Base-by-base conservation (phyloP, 2,888 invertebrate species). In the Adelognathus sp. region DNA sequence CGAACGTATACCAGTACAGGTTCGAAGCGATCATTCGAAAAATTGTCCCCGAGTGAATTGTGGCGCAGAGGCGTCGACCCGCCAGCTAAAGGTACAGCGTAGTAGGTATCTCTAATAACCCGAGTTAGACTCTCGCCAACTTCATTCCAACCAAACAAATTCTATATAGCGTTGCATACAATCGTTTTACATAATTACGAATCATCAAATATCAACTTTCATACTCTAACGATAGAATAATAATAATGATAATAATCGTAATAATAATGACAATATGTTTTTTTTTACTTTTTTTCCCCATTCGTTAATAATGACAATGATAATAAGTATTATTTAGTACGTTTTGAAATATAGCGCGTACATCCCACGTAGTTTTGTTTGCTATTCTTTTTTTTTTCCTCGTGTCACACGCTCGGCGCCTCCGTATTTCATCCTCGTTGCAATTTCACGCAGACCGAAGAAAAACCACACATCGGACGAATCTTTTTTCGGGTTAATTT, bases 121-220 rank as follows among this genome's bases (percentile, higher is more conserved):
- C 91, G 91, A 90, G 90, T 91, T 91, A 91, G 90, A 91, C 91
- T 91, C 91, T 91, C 91, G 87, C 91, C 91, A n/a, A n/a, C 90
- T 90, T 66, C 75, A 80, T 91, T 90, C 91, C 91, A 91, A 90
- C 89, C 90, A 90, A 91, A 91, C 91, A 91, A 89, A 90, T 83
- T n/a, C 80, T 90, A 91, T 90, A 91, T 88, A 91, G 88, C n/a
- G n/a, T n/a, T 89, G 89, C 90, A 89, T 91, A 91, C 90, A 88
- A 90, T 75, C 66, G 75, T 73, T 52, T 89, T 90, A 91, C 90
- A n/a, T n/a, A 89, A 70, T 88, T 90, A 90, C 89, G 88, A 91
- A 90, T 90, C 86, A 90, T 90, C 89, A 90, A 91, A 90, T 90
- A 90, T 91, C 90, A 91, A 91, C 90, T 90, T 88, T 90, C 90